Evolutionary conservation across 2,888 invertebrate genomes (phyloP), one percentile per base, ranked within the genome.

Genomic region (Heliothis peltigera): DNA sequence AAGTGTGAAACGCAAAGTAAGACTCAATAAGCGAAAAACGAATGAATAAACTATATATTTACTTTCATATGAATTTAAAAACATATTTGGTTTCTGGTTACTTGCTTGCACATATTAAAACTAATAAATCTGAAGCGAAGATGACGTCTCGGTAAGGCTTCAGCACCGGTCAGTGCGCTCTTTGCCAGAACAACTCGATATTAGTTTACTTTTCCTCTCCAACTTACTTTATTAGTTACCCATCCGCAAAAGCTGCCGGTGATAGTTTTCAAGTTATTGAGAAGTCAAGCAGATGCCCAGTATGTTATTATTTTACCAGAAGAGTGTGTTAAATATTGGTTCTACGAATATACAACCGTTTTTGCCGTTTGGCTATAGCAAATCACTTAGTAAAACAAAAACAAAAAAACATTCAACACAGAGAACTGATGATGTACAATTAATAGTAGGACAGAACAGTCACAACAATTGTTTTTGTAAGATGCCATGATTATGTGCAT

Each of bases 141-240:
- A 89, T 87, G 88, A 88, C 84, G 80, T 78, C 61, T 68, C 68
- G 84, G 75, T 77, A 75, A 80, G 64, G 75, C 68, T 68, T 62
- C 63, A 69, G 75, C 73, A 57, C 66, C 74, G 76, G 79, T 74
- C 77, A 74, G 77, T 71, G 64, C 85, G 85, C 85, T 84, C 85
- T 84, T 85, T 89, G 86, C 82, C 88, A 86, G 87, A 88, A 90
- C 90, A 91, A 88, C 83, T 91, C 92, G 95, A 94, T 95, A 95
- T 95, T 95, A 95, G 95, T 95, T 95, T 95, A 94, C 95, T 95
- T 95, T 94, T 92, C 91, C 92, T 91, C 94, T 94, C 89, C 88
- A 94, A 94, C 92, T 95, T 93, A 92, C 91, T 92, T 93, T 94
- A 95, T 94, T 94, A 94, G 92, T 92, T 94, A 93, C 89, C 91